Evolutionary conservation across 1,140 invertebrate species (phyloP).

Genomic region (Apocrypta bakeri): DNA sequence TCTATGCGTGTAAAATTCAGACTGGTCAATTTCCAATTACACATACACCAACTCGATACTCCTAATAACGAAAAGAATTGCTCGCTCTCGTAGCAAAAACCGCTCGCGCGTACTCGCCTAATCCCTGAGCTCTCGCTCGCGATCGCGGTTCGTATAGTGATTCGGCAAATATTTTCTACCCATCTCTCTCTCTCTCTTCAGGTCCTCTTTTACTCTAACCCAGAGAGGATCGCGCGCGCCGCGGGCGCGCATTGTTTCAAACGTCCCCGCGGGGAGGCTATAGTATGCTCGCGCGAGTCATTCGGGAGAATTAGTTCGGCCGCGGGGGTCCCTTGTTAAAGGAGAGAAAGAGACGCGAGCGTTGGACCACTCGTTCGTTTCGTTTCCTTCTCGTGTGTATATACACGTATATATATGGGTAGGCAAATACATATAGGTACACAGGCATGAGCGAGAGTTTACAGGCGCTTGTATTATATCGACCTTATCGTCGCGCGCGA

Average conservation of each 20-base stretch:
- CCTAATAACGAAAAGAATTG: not conserved
- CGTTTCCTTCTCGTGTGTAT: not conserved
- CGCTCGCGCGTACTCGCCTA: not conserved
- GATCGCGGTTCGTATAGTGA: slow-evolving; percentile 47
- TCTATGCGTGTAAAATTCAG: too few species aligned
- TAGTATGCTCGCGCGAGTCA: slow-evolving; percentile 64
- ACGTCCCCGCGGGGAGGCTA: slow-evolving; percentile 67
- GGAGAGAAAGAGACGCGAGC: slow-evolving; percentile 40
- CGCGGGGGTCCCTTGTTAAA: slow-evolving; percentile 73
- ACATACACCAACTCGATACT: too few species aligned
- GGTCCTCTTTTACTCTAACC: not conserved
- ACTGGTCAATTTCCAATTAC: too few species aligned
- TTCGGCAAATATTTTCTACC: slow-evolving; percentile 53
- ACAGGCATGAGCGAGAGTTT: not conserved
- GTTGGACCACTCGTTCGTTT: not conserved
- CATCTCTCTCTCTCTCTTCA: not conserved
- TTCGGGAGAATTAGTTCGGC: slow-evolving; percentile 72
- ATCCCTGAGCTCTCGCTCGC: slow-evolving; percentile 27
- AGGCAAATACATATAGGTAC: not conserved
- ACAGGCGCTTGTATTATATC: not conserved
- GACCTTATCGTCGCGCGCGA: not conserved
- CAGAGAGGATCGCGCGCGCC: slow-evolving; percentile 48
- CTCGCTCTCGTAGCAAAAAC: not conserved
- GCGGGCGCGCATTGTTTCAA: slow-evolving; percentile 71
- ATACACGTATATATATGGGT: too few species aligned